Conservation (phyloP, 2,797 vertebrate genomes). For the Macroramphosus scolopax region DNA sequence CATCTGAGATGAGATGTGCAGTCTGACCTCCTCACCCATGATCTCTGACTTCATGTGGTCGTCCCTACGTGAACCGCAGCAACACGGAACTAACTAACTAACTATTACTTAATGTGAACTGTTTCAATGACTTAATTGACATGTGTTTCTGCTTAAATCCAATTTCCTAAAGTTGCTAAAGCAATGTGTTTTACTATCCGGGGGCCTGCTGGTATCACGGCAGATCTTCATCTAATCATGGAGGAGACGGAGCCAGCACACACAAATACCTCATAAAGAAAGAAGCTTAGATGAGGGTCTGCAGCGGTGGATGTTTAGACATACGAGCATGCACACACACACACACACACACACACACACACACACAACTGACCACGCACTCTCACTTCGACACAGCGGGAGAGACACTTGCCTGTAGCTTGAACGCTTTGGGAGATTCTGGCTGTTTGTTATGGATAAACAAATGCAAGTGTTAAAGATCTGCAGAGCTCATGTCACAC, state of each 20-base stretch:
- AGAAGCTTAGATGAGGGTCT: conserved; percentile 45
- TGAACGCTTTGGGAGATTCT: conserved; percentile 91
- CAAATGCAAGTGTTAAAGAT: conserved; percentile 86
- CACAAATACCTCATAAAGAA: conserved; percentile 59
- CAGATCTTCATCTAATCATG: conserved; percentile 43
- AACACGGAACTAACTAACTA: too few relatives aligned
- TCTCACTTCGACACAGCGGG: conserved; percentile 39
- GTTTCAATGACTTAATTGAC: background rate
- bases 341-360: conserved; percentile 6
- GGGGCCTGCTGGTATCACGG: conserved; percentile 34
- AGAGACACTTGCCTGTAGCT: conserved; percentile 90
- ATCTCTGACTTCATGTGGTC: too few relatives aligned
- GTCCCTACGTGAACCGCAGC: too few relatives aligned
- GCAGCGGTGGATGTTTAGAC: conserved; percentile 31
- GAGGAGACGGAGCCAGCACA: conserved; percentile 50
- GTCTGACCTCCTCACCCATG: too few relatives aligned
- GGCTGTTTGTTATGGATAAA: conserved; percentile 92
- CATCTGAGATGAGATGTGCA: too few relatives aligned
- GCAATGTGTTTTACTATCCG: conserved; percentile 30
- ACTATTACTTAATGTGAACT: too few relatives aligned
- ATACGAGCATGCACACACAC: conserved; percentile 52
- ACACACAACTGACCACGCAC: conserved; percentile 28
- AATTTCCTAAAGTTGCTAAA: conserved; percentile 27
- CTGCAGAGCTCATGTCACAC: conserved; percentile 54
- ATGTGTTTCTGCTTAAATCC: conserved; percentile 30